Base-by-base conservation (phyloP, 2,888 invertebrate genomes). In the Tetropium fuscum region DNA sequence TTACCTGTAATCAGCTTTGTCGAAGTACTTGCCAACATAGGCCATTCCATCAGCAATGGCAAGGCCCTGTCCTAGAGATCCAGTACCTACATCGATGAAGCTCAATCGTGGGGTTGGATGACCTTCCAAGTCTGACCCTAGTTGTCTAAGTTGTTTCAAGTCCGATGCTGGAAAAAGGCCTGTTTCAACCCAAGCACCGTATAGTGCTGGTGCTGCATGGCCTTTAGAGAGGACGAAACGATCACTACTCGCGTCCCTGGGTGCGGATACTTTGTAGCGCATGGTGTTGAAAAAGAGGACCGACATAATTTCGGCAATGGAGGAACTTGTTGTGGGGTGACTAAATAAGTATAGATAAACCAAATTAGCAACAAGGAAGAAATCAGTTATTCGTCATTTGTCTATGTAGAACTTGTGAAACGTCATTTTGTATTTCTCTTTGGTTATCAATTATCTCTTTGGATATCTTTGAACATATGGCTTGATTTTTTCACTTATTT, bases 121-220 rank as follows among this genome's bases (percentile, higher is more conserved):
- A 8, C 99, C 99, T 82, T 99, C 99, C 58, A 99, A 87, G 83
- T 98, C 98, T n/a, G 93, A 95, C 76, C 92, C 91, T 69, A 98
- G 85, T 82, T 96, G 95, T 66, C 98, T 88, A 56, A 98, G 87
- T 78, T 97, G 95, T 79, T 91, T 83, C 68, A 98, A 84, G 2
- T 98, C 94, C 1, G 86, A 84, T 0, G 88, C 85, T 0, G 95
- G 93, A 82, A 98, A 96, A 0, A 97, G 88, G 8, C 95, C 96
- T 16, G 94, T 93, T 82, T 99, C 98, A 2, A 98, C 97, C 98
- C 98, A 99, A 8, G 97, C 99, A 59, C 98, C 98, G 83, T 99
- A 99, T 25, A 99, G 87, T 79, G 98, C 96, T 1, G 99, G 99
- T 18, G 97, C 97, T 19, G 98, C 98, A 84, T 99, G 99, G 59